Evolutionary conservation across 2,113 vertebrate genomes (phyloP).

Genomic region (Lates calcarifer): DNA sequence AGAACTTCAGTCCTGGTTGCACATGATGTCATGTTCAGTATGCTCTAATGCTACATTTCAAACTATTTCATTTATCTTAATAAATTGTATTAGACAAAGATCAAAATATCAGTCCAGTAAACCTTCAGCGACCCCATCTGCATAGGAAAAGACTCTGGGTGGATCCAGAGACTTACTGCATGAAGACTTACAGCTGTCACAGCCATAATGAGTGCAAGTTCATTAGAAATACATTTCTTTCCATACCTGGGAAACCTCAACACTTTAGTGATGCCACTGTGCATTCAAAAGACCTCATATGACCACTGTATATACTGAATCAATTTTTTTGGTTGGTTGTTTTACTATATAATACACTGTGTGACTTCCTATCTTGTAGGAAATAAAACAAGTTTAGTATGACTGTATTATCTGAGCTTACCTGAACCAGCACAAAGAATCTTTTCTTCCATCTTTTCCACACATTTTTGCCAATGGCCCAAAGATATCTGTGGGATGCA

Average conservation of each 20-base stretch:
- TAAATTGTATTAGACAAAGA: no score
- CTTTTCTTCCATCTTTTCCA: constrained; percentile 99
- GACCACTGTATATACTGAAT: background rate
- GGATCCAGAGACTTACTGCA: background rate
- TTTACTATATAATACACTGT: background rate
- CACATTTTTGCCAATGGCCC: constrained; percentile 98
- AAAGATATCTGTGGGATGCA: constrained; percentile 90
- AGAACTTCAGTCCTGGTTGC: background rate
- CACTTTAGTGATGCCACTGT: background rate
- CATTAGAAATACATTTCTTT: background rate
- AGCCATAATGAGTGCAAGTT: background rate
- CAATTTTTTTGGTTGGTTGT: background rate
- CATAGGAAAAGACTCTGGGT: background rate
- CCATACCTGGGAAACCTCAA: background rate
- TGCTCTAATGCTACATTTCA: no score
- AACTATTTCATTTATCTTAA: no score
- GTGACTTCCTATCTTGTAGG: background rate
- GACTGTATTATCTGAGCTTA: constrained; percentile 72
- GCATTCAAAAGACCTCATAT: background rate
- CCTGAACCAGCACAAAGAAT: constrained; percentile 99
- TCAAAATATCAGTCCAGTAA: background rate
- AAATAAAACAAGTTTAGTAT: background rate
- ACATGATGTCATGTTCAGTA: no score
- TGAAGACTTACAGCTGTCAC: background rate
- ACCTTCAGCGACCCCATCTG: background rate